These are phyloP conservation scores for Gallirallus australis DNA, from an alignment of 2,797 vertebrate genomes.

Conservation along the genomic window DNA sequence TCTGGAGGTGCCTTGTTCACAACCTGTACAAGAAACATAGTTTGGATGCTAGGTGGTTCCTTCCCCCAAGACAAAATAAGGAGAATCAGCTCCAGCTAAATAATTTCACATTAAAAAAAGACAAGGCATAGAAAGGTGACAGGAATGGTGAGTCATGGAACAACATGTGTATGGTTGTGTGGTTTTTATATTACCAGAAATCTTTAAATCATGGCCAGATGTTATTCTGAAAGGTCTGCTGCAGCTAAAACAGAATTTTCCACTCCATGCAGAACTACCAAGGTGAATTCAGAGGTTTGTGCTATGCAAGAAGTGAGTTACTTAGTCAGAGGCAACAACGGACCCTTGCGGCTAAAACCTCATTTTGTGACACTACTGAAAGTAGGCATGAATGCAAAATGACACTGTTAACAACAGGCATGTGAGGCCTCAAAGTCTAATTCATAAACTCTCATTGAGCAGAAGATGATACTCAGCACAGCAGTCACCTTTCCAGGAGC, in stretches of 20 bases:
- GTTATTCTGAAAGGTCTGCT: neutral
- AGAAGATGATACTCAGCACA: neutral
- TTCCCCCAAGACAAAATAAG: neutral
- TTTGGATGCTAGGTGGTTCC: neutral
- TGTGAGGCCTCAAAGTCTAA: neutral
- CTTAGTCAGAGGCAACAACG: neutral
- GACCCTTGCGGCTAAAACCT: neutral
- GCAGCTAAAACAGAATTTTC: neutral
- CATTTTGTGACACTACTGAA: neutral
- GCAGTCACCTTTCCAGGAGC: neutral
- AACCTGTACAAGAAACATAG: fast-evolving
- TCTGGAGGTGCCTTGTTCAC: neutral
- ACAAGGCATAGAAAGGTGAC: neutral
- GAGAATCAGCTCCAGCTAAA: neutral
- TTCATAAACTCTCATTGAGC: neutral
- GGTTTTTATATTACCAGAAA: neutral
- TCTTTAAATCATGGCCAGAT: neutral
- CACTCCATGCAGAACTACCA: neutral
- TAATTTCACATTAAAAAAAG: neutral
- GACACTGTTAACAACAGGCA: neutral
- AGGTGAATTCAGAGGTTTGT: neutral
- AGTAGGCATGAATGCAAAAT: neutral
- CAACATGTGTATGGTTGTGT: neutral
- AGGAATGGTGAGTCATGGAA: slow-evolving; percentile 20
- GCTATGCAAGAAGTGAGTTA: neutral